Evolutionary conservation across 2,797 vertebrate species (phyloP).

Genomic region (Anguilla marmorata): DNA sequence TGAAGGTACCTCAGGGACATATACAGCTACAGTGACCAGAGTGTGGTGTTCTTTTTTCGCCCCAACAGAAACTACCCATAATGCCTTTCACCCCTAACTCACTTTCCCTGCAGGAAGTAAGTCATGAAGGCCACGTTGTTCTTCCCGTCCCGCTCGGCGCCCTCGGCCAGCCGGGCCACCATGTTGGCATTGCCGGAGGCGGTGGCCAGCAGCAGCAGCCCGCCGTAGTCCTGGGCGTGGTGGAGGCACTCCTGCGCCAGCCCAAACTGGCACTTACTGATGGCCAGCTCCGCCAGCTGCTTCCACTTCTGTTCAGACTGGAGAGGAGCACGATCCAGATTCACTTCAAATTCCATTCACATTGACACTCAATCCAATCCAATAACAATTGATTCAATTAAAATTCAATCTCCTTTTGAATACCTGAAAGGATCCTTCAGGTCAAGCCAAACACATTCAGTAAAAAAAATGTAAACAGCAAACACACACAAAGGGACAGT

Average conservation of each 20-base stretch:
- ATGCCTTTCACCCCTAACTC: slow-evolving; percentile 63
- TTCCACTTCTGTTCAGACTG: slow-evolving; percentile 99
- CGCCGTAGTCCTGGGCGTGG: slow-evolving; percentile 95
- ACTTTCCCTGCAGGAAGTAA: slow-evolving; percentile 98
- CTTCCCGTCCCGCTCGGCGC: slow-evolving; percentile 92
- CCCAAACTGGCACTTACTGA: slow-evolving; percentile 92
- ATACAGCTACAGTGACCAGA: neutral
- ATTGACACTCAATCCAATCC: neutral
- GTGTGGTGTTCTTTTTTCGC: neutral
- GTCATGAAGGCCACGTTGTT: slow-evolving; percentile 99
- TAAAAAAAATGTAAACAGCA: neutral
- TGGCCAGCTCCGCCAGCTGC: slow-evolving; percentile 94
- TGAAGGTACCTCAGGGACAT: neutral
- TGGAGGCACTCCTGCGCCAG: slow-evolving; percentile 97
- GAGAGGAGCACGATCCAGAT: slow-evolving; percentile 4
- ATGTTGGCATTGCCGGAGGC: slow-evolving; percentile 91
- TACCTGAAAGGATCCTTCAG: neutral
- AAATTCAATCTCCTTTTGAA: neutral
- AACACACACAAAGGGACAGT: neutral
- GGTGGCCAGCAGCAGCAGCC: slow-evolving; percentile 90
- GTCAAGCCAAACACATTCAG: neutral
- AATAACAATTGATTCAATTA: neutral
- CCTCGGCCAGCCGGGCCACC: slow-evolving; percentile 94
- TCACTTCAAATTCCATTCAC: neutral
- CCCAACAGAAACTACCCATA: neutral